Evolutionary conservation across 2,113 vertebrate species (phyloP), one percentile per base, ranked within the genome.

Genomic region (Seriola rivoliana): DNA sequence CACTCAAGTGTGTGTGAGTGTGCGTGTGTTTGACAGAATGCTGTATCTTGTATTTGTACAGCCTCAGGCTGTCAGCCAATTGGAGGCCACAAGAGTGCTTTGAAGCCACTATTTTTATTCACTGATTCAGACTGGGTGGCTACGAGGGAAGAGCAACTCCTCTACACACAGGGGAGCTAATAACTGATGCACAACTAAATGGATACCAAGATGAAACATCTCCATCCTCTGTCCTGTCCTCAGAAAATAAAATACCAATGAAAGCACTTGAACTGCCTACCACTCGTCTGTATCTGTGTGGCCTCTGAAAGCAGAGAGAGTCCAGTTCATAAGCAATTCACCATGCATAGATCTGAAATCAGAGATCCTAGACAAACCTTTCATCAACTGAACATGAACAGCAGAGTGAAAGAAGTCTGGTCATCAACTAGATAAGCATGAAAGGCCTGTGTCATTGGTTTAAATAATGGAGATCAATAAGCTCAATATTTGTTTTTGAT

Each of bases 71-170:
- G 59, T 59, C 68, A 29, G 85, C 72, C 82, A 83, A 68, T 65
- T 71, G 57, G 74, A 68, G 85, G 81, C 73, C 52, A 85, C n/a
- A 25, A 52, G 80, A 34, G 57, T 17, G 48, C 40, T 78, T 71
- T 48, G 64, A 64, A 81, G 85, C 21, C 84, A 67, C 90, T 93
- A 89, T 92, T 92, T 91, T 87, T 89, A 90, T 86, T 83, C 80
- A 66, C 74, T 80, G 81, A 89, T 84, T 90, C 84, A 89, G 64
- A 78, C 67, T 67, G 75, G 40, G 62, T 40, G 64, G 71, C 62
- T 81, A 36, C 73, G 62, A 1, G 55, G n/a, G 58, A 76, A 48
- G 50, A 75, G 57, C 34, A 77, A 72, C 57, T 85, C 74, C 64
- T 50, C 40, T 60, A 21, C 2, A 36, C 40, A 75, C 75, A 71